Conservation (phyloP, 1,140 invertebrate species). For the Leptinotarsa texana region DNA sequence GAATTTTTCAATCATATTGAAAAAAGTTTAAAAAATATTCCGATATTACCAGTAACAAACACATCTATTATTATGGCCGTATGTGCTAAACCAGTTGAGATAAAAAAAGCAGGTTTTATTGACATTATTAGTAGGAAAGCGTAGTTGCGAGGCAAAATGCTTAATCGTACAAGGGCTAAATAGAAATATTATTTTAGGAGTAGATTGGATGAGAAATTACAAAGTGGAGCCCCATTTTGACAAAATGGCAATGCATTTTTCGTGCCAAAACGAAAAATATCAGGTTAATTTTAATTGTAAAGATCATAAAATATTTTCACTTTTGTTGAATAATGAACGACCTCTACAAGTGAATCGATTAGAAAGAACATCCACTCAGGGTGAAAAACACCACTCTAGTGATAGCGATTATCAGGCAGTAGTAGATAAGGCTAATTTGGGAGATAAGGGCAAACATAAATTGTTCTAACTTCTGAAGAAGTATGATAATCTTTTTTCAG, state of each 20-base stretch:
- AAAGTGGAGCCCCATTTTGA: background rate
- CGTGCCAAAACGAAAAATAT: background rate
- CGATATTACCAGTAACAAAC: background rate
- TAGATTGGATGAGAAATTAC: background rate
- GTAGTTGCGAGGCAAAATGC: too few relatives aligned
- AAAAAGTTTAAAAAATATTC: constrained; percentile 1
- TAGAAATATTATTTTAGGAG: constrained; percentile 4
- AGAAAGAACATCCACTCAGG: background rate
- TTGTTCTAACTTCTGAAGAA: background rate
- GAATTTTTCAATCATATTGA: background rate
- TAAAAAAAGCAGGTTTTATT: too few relatives aligned
- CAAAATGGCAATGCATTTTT: background rate
- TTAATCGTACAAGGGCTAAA: background rate
- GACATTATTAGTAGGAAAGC: too few relatives aligned
- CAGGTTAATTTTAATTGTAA: background rate
- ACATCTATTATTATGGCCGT: too few relatives aligned
- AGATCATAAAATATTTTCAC: background rate
- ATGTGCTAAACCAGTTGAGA: too few relatives aligned
- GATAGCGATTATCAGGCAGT: too few relatives aligned
- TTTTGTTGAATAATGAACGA: background rate
- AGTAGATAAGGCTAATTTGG: too few relatives aligned
- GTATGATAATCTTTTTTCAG: constrained; percentile 1
- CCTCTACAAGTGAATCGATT: background rate
- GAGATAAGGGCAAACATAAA: background rate
- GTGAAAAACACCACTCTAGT: background rate